Conservation (phyloP, 2,888 invertebrate genomes). For the Andrena fulva region DNA sequence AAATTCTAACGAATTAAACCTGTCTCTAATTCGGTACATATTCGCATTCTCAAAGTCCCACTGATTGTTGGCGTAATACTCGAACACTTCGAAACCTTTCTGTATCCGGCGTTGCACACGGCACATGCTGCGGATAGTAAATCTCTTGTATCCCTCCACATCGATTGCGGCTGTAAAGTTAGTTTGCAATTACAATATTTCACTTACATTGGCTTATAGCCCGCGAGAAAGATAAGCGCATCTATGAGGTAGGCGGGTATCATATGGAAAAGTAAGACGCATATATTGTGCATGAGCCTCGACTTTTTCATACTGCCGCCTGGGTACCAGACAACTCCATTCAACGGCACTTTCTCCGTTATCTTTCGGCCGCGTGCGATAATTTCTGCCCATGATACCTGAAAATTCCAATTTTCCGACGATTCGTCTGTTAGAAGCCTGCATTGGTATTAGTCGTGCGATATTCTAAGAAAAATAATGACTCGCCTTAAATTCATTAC, state of each 20-base stretch:
- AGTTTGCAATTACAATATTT: background rate
- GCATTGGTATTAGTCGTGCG: background rate
- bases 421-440: background rate
- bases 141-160: background rate
- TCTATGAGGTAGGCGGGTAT: slow-evolving; percentile 96
- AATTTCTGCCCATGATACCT: slow-evolving; percentile 94
- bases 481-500: slow-evolving; percentile 90
- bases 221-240: slow-evolving; percentile 90
- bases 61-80: slow-evolving; percentile 96
- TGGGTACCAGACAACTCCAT: slow-evolving; percentile 94
- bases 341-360: slow-evolving; percentile 93
- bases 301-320: slow-evolving; percentile 95
- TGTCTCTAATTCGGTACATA: slow-evolving; percentile 86
- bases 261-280: slow-evolving; percentile 94
- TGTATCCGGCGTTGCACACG: slow-evolving; percentile 93
- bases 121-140: slow-evolving; percentile 87
- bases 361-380: slow-evolving; percentile 92
- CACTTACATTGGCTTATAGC: slow-evolving; percentile 95
- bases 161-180: background rate
- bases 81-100: slow-evolving; percentile 95
- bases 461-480: background rate
- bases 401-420: slow-evolving; percentile 34
- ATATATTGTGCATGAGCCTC: slow-evolving; percentile 91
- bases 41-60: slow-evolving; percentile 94
- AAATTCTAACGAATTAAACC: slow-evolving; percentile 89